Percentiles rank a stretch among this genome's conserved stretches.
Evolutionary conservation across 2,888 invertebrate genomes (phyloP).

Genomic region (Caenorhabditis sp.): DNA sequence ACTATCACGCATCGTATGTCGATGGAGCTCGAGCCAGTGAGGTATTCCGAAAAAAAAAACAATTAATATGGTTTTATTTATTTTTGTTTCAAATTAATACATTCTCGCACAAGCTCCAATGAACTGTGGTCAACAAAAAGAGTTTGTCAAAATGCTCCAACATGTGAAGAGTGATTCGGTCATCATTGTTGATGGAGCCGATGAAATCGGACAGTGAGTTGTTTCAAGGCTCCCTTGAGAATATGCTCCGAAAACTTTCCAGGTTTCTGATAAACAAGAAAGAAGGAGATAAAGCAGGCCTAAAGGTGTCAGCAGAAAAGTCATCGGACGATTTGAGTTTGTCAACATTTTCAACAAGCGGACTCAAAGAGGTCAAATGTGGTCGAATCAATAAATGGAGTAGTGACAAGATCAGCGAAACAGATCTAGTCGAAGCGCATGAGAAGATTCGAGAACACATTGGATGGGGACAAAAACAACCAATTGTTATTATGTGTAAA

Average conservation of each 20-base stretch:
- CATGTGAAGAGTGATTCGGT: conserved; percentile 29
- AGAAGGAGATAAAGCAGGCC: background rate
- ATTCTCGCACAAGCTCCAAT: conserved; percentile 38
- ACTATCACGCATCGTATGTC: conserved; percentile 35
- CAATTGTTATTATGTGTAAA: conserved; percentile 36
- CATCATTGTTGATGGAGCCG: conserved; percentile 15
- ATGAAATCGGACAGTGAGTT: conserved; percentile 16
- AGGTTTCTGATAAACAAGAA: background rate
- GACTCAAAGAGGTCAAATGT: conserved; percentile 12
- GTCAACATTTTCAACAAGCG: conserved; percentile 6
- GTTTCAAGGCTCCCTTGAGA: too few relatives aligned
- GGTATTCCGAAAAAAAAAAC: too few relatives aligned
- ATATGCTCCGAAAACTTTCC: background rate
- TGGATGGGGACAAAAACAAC: conserved; percentile 21
- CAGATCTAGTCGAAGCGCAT: conserved; percentile 16
- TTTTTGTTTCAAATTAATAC: conserved; percentile 41
- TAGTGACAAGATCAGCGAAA: background rate
- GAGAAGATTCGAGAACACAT: conserved; percentile 29
- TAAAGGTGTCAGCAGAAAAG: background rate
- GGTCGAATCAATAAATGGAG: conserved; percentile 8
- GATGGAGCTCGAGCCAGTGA: conserved; percentile 19
- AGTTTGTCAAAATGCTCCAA: conserved; percentile 25
- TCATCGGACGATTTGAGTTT: conserved; percentile 7
- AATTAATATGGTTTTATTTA: too few relatives aligned
- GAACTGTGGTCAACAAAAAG: conserved; percentile 11